Base-by-base conservation (phyloP, 2,113 vertebrate genomes). In the Nanger granti region DNA sequence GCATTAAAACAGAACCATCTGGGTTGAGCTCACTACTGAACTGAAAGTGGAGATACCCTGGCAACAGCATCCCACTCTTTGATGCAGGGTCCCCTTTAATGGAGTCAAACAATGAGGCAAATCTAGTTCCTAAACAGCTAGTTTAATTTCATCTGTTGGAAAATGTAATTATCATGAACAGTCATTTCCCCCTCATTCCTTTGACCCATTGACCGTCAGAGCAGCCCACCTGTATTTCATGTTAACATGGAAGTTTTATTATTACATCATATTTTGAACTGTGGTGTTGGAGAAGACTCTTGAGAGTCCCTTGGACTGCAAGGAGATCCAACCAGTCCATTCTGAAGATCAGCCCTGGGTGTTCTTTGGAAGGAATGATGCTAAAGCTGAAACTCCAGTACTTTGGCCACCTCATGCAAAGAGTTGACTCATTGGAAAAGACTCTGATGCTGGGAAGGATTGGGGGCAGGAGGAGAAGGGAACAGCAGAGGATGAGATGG, bases 41-140 rank as follows among this genome's bases (percentile, higher is more conserved):
- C 26, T 66, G 12, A 44, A 3, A 34, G 5, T 60, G 41, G 13
- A 41, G 3, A 12, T 22, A 11, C 3, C 6, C 24, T 17, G 1
- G 37, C 17, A 7, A 44, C 60, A 44, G 10, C 17, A 0, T 12
- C 15, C 17, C 22, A 22, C 18, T 3, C 0, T 11, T 44, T 55
- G 1, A 8, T 34, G 22, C 49, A 37, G 34, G 28, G 34, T 52
- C 2, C 28, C 9, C 24, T 26, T 26, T 14, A 37, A 86, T 26
- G 20, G 34, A 83, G 34, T n/a, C 41, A 86, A 59, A 80, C 14
- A 64, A 15, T 22, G 34, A 26, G 15, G 15, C 31, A 76, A 84
- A 92, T n/a, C 49, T 29, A 17, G 8, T 52, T 84, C n/a, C 86
- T 66, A 84, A 59, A 29, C 2, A 28, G 54, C 76, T 41, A 5